These are phyloP conservation scores for Bolinopsis microptera DNA, from an alignment of 37 sponge, comb jelly and placozoan species.

Conservation along the genomic window DNA sequence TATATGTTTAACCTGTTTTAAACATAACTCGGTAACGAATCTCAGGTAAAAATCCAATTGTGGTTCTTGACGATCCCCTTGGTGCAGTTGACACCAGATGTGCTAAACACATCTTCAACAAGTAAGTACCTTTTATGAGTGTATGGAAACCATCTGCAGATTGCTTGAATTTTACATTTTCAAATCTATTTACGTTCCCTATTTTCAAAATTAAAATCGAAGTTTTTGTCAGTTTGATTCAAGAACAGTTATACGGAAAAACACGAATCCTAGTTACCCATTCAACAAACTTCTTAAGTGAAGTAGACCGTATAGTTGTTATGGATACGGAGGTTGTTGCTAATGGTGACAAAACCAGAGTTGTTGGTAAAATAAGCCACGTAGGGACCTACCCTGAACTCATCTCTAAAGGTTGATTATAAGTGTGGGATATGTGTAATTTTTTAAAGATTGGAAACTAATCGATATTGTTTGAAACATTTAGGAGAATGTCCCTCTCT, in stretches of 20 bases:
- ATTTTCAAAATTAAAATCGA: too few species aligned
- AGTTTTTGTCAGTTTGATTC: not conserved
- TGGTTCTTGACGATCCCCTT: conserved; percentile 32
- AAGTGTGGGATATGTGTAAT: too few species aligned
- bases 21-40: too few species aligned
- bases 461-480: too few species aligned
- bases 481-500: too few species aligned
- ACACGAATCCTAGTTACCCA: conserved; percentile 52
- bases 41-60: conserved; percentile 16
- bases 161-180: too few species aligned
- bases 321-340: conserved; percentile 34
- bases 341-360: not conserved
- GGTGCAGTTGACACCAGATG: conserved; percentile 43
- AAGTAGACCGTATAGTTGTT: conserved; percentile 33
- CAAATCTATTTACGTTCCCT: too few species aligned
- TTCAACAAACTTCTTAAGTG: conserved; percentile 12
- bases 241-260: not conserved
- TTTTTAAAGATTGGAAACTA: too few species aligned
- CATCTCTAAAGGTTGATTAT: not conserved
- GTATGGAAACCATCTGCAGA: too few species aligned
- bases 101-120: conserved; percentile 42
- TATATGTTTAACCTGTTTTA: too few species aligned
- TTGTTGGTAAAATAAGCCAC: not conserved
- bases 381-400: conserved; percentile 40
- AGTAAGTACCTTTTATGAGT: too few species aligned